Evolutionary conservation across 2,888 invertebrate species (phyloP).

Genomic region (Rhabditophanes sp.): DNA sequence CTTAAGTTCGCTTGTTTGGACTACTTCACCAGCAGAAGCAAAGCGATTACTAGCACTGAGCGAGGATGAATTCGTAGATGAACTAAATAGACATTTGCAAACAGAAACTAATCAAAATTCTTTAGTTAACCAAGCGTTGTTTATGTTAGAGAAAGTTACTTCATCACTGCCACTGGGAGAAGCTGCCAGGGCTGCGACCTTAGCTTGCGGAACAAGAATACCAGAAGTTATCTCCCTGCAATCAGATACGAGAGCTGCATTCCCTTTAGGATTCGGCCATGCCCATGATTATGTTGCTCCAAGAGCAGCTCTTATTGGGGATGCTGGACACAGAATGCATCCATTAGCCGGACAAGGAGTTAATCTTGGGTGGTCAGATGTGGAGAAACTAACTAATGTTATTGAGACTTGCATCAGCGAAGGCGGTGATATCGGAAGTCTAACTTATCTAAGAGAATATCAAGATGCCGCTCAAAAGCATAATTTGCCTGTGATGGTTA

Average conservation of each 20-base stretch:
- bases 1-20: conserved; percentile 84
- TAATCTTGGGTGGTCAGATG: conserved; percentile 89
- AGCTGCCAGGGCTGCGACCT: conserved; percentile 1
- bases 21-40: conserved; percentile 61
- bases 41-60: conserved; percentile 57
- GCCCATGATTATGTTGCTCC: conserved; percentile 66
- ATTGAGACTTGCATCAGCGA: conserved; percentile 58
- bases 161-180: background rate
- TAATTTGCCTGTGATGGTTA: conserved; percentile 72
- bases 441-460: conserved; percentile 61
- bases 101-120: conserved; percentile 36
- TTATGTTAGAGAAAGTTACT: conserved; percentile 13
- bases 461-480: conserved; percentile 67
- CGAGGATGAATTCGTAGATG: conserved; percentile 68
- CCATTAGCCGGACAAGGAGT: conserved; percentile 94
- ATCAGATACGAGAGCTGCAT: conserved; percentile 60
- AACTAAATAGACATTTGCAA: conserved; percentile 64
- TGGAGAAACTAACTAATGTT: conserved; percentile 57
- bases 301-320: conserved; percentile 71
- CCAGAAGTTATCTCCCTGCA: conserved; percentile 56
- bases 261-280: conserved; percentile 80
- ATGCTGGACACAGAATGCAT: conserved; percentile 62
- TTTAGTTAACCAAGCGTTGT: conserved; percentile 30
- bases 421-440: conserved; percentile 60
- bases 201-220: conserved; percentile 10